A percentile compares a stretch with the other conserved stretches of the same genome.
Conservation (phyloP, 1,140 invertebrate species). For the Cylas formicarius region DNA sequence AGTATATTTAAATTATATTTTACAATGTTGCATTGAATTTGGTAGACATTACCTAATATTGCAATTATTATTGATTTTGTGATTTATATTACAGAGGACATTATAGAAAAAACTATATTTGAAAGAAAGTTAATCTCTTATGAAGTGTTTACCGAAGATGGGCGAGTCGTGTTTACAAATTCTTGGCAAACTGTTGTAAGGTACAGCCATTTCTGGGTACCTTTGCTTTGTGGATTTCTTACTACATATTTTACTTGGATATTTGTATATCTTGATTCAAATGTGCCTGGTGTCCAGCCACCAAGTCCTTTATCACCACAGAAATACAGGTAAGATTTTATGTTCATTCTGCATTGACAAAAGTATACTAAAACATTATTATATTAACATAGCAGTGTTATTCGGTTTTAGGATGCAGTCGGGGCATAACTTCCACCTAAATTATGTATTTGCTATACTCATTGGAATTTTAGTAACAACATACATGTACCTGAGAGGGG, state of each 20-base stretch:
- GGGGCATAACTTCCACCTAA: conserved; percentile 39
- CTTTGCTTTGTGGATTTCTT: conserved; percentile 35
- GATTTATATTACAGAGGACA: conserved; percentile 27
- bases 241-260: conserved; percentile 42
- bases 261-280: conserved; percentile 47
- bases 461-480: conserved; percentile 32
- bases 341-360: no score
- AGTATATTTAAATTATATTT: no score
- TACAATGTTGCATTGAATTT: no score
- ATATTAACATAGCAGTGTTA: background rate
- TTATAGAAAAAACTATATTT: conserved; percentile 23
- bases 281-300: conserved; percentile 44
- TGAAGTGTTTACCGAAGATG: conserved; percentile 27
- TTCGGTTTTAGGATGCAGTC: conserved; percentile 33
- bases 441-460: conserved; percentile 38
- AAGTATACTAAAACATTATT: background rate
- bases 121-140: conserved; percentile 31
- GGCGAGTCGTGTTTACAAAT: conserved; percentile 30
- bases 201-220: conserved; percentile 35
- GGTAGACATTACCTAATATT: no score
- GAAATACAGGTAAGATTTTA: conserved; percentile 33
- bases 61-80: conserved; percentile 1
- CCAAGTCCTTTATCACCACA: conserved; percentile 44
- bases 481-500: conserved; percentile 33
- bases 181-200: conserved; percentile 28